phyloP scores from a whole-genome alignment of 2,113 vertebrate species.

The Cettia cetti region DNA sequence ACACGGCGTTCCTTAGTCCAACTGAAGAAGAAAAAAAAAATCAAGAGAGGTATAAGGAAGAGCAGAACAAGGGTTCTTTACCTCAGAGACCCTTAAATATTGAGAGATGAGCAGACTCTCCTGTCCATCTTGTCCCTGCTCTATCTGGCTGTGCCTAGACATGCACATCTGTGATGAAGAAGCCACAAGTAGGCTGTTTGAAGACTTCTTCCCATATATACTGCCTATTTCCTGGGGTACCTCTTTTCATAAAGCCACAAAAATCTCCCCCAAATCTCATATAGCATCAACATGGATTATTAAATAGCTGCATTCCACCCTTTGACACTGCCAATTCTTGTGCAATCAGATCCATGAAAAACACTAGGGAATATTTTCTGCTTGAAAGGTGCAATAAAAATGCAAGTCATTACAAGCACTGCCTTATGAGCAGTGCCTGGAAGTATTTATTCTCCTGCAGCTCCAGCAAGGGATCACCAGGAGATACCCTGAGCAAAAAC shows the following conservation, averaged over 20 bases:
- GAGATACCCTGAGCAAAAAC: neutral
- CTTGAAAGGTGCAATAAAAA: neutral
- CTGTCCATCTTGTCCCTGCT: neutral
- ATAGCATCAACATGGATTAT: neutral
- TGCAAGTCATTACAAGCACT: neutral
- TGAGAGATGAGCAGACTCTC: neutral
- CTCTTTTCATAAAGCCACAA: neutral
- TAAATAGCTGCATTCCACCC: neutral
- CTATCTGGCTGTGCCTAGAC: neutral
- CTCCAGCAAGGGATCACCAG: neutral
- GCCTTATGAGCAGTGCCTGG: neutral
- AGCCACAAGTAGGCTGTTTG: neutral
- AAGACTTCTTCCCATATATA: neutral
- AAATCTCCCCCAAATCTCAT: neutral
- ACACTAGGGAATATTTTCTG: neutral
- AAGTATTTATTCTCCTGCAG: neutral
- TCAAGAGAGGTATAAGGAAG: neutral
- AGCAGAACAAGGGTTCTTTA: neutral
- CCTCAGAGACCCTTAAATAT: neutral
- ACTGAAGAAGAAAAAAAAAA: constrained; percentile 66
- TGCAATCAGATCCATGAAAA: neutral
- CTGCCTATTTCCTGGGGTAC: neutral
- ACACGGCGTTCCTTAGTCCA: constrained; percentile 90
- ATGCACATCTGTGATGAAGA: neutral
- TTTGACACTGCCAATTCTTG: neutral